A percentile compares a stretch with the other conserved stretches of the same genome.
Evolutionary conservation across 2,888 invertebrate species (phyloP).

Genomic region (Zonitis immaculata): DNA sequence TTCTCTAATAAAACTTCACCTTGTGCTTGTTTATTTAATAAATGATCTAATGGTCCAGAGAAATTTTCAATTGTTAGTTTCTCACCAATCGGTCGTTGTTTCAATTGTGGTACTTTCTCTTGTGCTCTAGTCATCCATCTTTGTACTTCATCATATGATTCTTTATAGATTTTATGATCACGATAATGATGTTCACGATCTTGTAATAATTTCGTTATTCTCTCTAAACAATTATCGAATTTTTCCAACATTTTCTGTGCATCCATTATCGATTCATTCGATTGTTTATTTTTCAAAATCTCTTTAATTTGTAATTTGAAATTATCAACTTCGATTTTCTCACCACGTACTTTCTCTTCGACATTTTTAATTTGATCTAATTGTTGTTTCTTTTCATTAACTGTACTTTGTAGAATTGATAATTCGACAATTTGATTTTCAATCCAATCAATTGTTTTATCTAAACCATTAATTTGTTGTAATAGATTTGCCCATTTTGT

Average conservation of each 20-base stretch:
- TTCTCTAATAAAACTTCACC: constrained; percentile 84
- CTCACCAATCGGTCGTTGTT: constrained; percentile 78
- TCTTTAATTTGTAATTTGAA: constrained; percentile 79
- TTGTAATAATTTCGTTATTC: constrained; percentile 62
- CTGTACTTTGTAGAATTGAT: constrained; percentile 69
- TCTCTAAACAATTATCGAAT: constrained; percentile 74
- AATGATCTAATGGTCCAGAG: constrained; percentile 77
- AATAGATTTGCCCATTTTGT: constrained; percentile 88
- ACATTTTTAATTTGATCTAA: constrained; percentile 78
- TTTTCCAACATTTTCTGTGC: constrained; percentile 80
- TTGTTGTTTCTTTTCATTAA: constrained; percentile 82
- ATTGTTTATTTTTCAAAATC: constrained; percentile 81
- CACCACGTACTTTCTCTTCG: constrained; percentile 84
- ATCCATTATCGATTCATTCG: constrained; percentile 75
- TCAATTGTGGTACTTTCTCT: constrained; percentile 83
- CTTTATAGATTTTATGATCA: constrained; percentile 85
- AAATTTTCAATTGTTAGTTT: constrained; percentile 85
- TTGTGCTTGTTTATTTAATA: constrained; percentile 85
- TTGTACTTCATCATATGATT: constrained; percentile 84
- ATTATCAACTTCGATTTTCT: constrained; percentile 84
- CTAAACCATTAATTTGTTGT: constrained; percentile 80
- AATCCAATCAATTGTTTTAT: constrained; percentile 75
- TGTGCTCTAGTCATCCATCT: constrained; percentile 84
- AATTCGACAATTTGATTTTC: constrained; percentile 70
- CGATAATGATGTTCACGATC: constrained; percentile 83